Evolutionary conservation across 2,797 vertebrate genomes (phyloP).

Genomic region (Acridotheres tristis): DNA sequence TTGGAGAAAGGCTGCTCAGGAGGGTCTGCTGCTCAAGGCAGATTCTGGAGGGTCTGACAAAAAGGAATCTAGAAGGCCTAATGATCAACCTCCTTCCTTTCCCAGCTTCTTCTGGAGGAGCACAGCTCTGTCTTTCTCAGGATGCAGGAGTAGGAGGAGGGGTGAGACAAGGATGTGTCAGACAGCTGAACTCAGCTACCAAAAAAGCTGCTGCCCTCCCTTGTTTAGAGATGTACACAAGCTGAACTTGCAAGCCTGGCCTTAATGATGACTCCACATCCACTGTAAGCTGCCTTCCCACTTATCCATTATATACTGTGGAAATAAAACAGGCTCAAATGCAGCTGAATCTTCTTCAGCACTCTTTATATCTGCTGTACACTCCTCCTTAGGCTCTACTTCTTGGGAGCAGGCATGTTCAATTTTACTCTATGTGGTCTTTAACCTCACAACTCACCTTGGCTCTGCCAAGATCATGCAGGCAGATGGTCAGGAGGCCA

Average conservation of each 20-base stretch:
- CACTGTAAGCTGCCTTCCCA: background rate
- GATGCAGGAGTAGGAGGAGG: background rate
- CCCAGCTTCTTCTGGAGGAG: background rate
- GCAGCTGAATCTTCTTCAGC: background rate
- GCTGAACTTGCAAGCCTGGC: background rate
- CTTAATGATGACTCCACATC: background rate
- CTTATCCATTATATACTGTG: background rate
- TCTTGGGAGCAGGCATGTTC: background rate
- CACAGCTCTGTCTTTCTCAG: background rate
- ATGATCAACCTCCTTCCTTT: background rate
- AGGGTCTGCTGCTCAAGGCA: background rate
- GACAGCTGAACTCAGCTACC: background rate
- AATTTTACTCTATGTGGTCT: background rate
- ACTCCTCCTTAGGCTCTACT: background rate
- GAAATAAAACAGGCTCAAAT: background rate
- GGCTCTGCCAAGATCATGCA: background rate
- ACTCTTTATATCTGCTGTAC: background rate
- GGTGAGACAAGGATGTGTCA: background rate
- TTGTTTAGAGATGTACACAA: background rate
- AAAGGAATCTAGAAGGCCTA: background rate
- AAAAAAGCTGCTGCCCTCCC: background rate
- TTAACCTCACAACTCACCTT: background rate
- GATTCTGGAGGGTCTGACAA: background rate
- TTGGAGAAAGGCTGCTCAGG: background rate
- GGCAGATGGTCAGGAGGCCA: background rate